A percentile compares a stretch with the other conserved stretches of the same genome.
These are phyloP conservation scores for Gisinianus flammeolus DNA, from an alignment of 2,888 invertebrate genomes.

Conservation along the genomic window DNA sequence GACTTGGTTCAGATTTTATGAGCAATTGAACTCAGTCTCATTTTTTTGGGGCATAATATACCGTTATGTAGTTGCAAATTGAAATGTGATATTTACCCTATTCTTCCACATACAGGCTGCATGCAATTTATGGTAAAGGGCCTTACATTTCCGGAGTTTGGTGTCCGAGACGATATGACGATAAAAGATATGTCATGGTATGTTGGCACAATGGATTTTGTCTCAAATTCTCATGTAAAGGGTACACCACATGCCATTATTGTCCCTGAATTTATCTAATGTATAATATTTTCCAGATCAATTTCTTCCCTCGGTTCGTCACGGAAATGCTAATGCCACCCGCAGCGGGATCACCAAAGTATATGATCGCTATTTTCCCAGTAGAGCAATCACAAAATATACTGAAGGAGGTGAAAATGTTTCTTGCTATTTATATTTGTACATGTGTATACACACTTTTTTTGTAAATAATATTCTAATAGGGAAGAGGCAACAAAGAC, in stretches of 20 bases:
- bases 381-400: slow-evolving; percentile 37
- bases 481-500: not conserved
- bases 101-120: slow-evolving; percentile 50
- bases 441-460: too few species aligned
- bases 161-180: slow-evolving; percentile 54
- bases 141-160: slow-evolving; percentile 52
- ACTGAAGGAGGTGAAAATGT: slow-evolving; percentile 28
- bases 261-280: too few species aligned
- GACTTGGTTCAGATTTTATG: too few species aligned
- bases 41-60: too few species aligned
- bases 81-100: too few species aligned
- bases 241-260: too few species aligned
- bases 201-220: not conserved
- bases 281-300: slow-evolving; percentile 34
- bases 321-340: slow-evolving; percentile 53
- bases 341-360: slow-evolving; percentile 47
- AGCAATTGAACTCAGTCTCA: too few species aligned
- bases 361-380: slow-evolving; percentile 50
- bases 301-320: slow-evolving; percentile 55
- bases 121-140: slow-evolving; percentile 53
- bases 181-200: slow-evolving; percentile 53
- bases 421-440: not conserved
- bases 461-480: too few species aligned
- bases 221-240: too few species aligned
- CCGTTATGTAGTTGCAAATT: too few species aligned